Evolutionary conservation across 2,888 invertebrate species (phyloP).

Genomic region (Mimumesa dahlbomi): DNA sequence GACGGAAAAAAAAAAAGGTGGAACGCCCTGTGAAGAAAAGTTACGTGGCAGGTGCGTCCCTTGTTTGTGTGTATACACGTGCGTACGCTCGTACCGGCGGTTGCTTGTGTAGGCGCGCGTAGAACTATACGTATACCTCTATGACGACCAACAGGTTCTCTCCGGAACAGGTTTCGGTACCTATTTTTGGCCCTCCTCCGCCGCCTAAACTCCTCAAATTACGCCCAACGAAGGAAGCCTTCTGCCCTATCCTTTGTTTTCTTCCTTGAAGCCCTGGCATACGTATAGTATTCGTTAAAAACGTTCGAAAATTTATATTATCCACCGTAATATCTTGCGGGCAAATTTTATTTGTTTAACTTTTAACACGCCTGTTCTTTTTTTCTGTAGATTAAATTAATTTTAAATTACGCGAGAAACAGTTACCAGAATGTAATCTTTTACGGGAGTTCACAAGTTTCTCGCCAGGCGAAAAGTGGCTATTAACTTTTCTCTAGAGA

Average conservation of each 20-base stretch:
- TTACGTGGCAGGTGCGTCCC: slow-evolving; percentile 66
- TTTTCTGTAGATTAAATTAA: too few species aligned
- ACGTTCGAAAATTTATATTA: too few species aligned
- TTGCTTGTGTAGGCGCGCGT: slow-evolving; percentile 4
- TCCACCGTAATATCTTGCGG: too few species aligned
- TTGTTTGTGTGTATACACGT: slow-evolving; percentile 11
- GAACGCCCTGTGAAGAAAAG: slow-evolving; percentile 58
- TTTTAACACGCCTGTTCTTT: too few species aligned
- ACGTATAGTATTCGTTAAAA: too few species aligned
- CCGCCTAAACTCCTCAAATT: slow-evolving; percentile 55
- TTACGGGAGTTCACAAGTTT: too few species aligned
- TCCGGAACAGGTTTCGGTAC: slow-evolving; percentile 59
- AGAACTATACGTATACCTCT: slow-evolving; percentile 25
- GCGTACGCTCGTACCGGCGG: background rate
- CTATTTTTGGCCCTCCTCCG: slow-evolving; percentile 55
- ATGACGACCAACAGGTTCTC: slow-evolving; percentile 59
- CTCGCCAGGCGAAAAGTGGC: too few species aligned
- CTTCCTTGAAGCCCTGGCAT: too few species aligned
- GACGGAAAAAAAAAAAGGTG: slow-evolving; percentile 57
- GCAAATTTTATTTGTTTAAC: too few species aligned
- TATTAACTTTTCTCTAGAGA: too few species aligned
- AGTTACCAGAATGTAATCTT: too few species aligned
- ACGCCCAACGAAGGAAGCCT: slow-evolving; percentile 30
- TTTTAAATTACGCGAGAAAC: too few species aligned
- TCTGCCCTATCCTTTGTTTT: slow-evolving; percentile 14